phyloP scores from a whole-genome alignment of 2,888 invertebrate species.

The Stratiomys singularior region DNA sequence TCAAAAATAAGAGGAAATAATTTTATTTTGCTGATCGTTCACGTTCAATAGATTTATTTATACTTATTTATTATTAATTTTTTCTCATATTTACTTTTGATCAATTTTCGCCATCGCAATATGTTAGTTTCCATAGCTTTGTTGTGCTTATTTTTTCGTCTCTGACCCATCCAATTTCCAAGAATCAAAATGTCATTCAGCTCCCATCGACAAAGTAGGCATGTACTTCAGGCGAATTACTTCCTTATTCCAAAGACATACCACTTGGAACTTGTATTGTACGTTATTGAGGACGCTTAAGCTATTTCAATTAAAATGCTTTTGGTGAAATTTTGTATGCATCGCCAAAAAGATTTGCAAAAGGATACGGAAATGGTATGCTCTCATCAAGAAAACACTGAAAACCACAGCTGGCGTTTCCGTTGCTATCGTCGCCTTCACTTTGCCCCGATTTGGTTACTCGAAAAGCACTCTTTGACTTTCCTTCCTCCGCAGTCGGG shows the following conservation, averaged over 20 bases:
- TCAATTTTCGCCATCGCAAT: too few relatives aligned
- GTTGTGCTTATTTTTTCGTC: too few relatives aligned
- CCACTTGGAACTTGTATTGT: not conserved
- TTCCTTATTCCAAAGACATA: not conserved
- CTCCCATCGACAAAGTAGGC: too few relatives aligned
- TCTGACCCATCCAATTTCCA: too few relatives aligned
- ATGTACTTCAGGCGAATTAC: not conserved
- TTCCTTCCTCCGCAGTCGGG: not conserved
- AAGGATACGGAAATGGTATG: not conserved
- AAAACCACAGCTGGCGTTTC: not conserved
- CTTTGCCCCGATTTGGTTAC: not conserved
- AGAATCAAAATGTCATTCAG: too few relatives aligned
- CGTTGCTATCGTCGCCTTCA: not conserved
- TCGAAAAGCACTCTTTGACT: not conserved
- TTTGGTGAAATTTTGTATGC: slow-evolving; percentile 1
- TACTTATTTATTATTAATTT: too few relatives aligned
- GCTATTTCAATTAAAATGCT: slow-evolving; percentile 30
- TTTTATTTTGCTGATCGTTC: too few relatives aligned
- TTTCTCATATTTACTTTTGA: too few relatives aligned
- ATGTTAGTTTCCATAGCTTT: too few relatives aligned
- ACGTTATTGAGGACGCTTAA: not conserved
- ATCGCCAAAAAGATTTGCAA: not conserved
- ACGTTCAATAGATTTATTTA: too few relatives aligned
- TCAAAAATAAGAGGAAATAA: too few relatives aligned
- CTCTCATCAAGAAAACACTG: not conserved